A percentile compares a stretch with the other conserved stretches of the same genome.
These are phyloP conservation scores for Trochalopteron elliotii DNA, from an alignment of 2,113 vertebrate species.

Conservation along the genomic window DNA sequence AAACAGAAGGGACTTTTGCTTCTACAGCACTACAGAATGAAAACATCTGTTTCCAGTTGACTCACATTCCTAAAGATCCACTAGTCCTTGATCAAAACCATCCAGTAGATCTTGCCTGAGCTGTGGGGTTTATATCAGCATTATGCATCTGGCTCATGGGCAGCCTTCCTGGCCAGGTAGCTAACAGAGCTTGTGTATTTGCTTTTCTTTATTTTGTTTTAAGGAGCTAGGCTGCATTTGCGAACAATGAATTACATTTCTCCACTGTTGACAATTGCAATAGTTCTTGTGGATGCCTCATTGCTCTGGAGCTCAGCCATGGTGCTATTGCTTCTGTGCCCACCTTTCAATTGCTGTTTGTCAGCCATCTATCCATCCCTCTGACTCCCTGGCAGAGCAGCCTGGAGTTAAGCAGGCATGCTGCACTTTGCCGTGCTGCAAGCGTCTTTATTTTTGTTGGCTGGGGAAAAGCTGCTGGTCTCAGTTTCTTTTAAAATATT, in stretches of 20 bases:
- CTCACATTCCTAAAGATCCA: neutral
- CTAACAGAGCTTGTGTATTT: neutral
- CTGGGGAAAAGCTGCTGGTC: neutral
- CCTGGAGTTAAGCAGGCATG: neutral
- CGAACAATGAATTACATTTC: neutral
- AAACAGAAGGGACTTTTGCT: neutral
- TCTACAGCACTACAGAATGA: neutral
- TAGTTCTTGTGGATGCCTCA: neutral
- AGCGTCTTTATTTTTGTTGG: neutral
- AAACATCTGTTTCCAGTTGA: constrained; percentile 7
- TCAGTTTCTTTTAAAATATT: constrained; percentile 37
- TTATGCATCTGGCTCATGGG: neutral
- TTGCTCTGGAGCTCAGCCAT: neutral
- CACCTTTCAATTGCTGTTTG: neutral
- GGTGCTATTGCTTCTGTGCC: neutral
- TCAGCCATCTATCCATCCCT: neutral
- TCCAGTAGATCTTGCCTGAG: neutral
- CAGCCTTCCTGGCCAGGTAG: neutral
- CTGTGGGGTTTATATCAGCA: neutral
- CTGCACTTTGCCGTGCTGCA: neutral
- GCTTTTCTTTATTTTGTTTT: neutral
- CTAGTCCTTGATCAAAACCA: neutral
- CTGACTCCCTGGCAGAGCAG: neutral
- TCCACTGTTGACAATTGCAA: neutral
- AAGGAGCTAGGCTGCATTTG: neutral